Conservation (phyloP, 2,113 vertebrate species). For the Marmota monax region DNA sequence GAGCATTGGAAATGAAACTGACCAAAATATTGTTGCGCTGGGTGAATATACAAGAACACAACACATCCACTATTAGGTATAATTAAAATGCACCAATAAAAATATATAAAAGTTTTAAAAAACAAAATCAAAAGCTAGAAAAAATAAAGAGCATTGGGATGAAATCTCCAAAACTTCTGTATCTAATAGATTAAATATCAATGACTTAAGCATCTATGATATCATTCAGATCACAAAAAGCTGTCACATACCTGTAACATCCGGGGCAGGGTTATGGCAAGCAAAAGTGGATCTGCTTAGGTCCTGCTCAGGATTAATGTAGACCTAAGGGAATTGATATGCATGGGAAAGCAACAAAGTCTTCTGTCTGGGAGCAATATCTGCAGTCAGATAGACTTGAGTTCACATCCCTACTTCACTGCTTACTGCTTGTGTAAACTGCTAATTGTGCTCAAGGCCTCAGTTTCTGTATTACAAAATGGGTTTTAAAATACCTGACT, state of each 20-base stretch:
- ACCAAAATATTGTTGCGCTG: not conserved
- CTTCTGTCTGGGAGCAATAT: not conserved
- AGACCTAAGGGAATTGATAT: not conserved
- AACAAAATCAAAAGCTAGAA: not conserved
- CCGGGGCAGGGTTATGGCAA: not conserved
- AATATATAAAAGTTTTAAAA: too few species aligned
- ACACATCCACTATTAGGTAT: too few species aligned
- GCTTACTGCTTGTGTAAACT: not conserved
- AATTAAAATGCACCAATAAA: too few species aligned
- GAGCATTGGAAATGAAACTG: not conserved
- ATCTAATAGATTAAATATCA: not conserved
- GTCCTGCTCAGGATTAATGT: not conserved
- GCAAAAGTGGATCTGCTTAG: not conserved
- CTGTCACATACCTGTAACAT: not conserved
- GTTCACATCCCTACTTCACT: not conserved
- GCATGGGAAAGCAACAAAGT: not conserved
- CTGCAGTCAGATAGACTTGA: not conserved
- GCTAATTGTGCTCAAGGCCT: not conserved
- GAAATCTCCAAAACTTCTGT: not conserved
- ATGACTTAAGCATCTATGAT: not conserved
- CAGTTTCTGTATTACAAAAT: not conserved
- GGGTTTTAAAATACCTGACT: not conserved
- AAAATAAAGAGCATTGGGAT: not conserved
- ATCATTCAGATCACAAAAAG: not conserved
- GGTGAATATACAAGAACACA: too few species aligned